These are phyloP conservation scores for Drosophila lacteicornis DNA, from an alignment of 1,140 invertebrate genomes.

Conservation along the genomic window DNA sequence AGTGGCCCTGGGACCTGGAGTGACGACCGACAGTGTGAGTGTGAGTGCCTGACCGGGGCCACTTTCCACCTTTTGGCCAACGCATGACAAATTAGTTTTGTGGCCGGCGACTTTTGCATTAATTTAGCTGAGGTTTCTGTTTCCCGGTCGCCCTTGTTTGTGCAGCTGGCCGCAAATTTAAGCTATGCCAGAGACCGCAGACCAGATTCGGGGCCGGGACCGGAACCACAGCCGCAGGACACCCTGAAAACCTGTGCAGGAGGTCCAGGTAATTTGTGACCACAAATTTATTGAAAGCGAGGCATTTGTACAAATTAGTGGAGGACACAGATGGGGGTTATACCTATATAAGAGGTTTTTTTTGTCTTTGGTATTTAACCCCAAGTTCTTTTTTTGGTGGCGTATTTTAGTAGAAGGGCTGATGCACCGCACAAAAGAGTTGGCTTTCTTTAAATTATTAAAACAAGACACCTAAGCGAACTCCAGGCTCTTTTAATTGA, in stretches of 20 bases:
- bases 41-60: constrained; percentile 17
- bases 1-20: not conserved
- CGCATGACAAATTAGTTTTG: constrained; percentile 83
- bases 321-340: constrained; percentile 26
- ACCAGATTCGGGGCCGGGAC: constrained; percentile 37
- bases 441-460: not conserved
- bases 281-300: constrained; percentile 80
- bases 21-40: constrained; percentile 3
- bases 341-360: not conserved
- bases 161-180: constrained; percentile 58
- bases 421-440: not conserved
- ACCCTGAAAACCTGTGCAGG: constrained; percentile 23
- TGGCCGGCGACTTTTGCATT: constrained; percentile 74
- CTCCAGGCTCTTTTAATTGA: not conserved
- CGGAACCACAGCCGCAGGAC: constrained; percentile 26
- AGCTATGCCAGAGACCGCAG: constrained; percentile 50
- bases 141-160: constrained; percentile 45
- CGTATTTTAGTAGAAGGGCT: constrained; percentile 12
- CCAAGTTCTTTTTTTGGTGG: not conserved
- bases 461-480: too few species aligned
- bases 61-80: constrained; percentile 57
- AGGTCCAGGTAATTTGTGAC: constrained; percentile 74
- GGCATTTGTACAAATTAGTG: constrained; percentile 67
- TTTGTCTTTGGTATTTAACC: constrained; percentile 6
- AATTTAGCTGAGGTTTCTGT: constrained; percentile 73